These are phyloP conservation scores for Scyliorhinus canicula DNA, from an alignment of 2,797 vertebrate species.

Conservation along the genomic window DNA sequence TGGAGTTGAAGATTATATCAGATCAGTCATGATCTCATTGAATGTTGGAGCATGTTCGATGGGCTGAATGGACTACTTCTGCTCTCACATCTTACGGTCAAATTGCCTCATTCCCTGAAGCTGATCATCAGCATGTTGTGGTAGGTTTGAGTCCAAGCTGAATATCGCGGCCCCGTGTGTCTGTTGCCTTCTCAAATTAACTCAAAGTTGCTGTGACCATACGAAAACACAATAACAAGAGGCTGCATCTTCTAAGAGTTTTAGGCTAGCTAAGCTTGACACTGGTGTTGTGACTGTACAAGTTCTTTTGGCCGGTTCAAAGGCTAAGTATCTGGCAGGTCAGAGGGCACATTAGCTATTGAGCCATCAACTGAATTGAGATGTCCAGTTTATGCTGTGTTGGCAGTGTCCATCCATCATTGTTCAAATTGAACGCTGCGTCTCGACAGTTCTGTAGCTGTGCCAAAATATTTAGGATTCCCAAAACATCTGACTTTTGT, in stretches of 20 bases:
- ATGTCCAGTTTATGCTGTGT: slow-evolving; percentile 31
- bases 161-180: background rate
- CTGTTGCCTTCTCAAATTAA: background rate
- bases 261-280: background rate
- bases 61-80: no score
- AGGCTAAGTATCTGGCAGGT: slow-evolving; percentile 41
- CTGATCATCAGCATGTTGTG: background rate
- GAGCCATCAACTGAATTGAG: slow-evolving; percentile 36
- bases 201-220: background rate
- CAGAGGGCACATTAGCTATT: slow-evolving; percentile 39
- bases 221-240: background rate
- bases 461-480: background rate
- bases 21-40: no score
- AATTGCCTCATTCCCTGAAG: background rate
- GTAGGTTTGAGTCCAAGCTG: background rate
- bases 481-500: background rate
- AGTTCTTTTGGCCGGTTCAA: slow-evolving; percentile 32
- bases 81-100: no score
- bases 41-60: no score
- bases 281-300: background rate
- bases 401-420: background rate
- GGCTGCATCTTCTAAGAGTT: background rate
- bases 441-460: background rate
- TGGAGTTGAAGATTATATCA: no score
- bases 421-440: background rate